phyloP scores from a whole-genome alignment of 2,888 invertebrate genomes.

The Trichopria drosophilae region DNA sequence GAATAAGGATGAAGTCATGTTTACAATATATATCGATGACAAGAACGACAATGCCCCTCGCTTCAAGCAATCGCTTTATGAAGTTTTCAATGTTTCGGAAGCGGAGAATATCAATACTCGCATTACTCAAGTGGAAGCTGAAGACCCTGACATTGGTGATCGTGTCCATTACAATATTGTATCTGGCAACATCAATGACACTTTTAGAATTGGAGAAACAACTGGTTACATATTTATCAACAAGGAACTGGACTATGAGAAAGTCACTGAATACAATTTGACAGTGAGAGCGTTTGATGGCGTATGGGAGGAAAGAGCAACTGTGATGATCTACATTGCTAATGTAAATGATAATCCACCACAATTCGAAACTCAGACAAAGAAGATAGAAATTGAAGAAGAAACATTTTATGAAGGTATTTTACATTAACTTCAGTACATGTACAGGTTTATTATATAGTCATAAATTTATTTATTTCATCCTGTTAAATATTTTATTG shows the following conservation, averaged over 20 bases:
- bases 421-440: no score
- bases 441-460: no score
- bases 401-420: conserved; percentile 69
- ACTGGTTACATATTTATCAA: conserved; percentile 85
- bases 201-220: conserved; percentile 80
- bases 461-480: no score
- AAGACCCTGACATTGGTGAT: conserved; percentile 85
- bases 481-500: no score
- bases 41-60: conserved; percentile 93
- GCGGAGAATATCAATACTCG: conserved; percentile 80
- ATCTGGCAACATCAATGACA: conserved; percentile 81
- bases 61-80: conserved; percentile 76
- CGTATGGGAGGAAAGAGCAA: conserved; percentile 77
- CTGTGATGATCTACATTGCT: conserved; percentile 80
- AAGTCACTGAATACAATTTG: conserved; percentile 76
- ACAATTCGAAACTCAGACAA: conserved; percentile 71
- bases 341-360: conserved; percentile 94
- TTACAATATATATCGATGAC: conserved; percentile 89
- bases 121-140: conserved; percentile 84
- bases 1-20: conserved; percentile 77
- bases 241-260: conserved; percentile 79
- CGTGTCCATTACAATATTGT: conserved; percentile 84
- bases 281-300: conserved; percentile 84
- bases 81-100: conserved; percentile 76
- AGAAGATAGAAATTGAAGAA: conserved; percentile 74